Percentiles rank a stretch among this genome's conserved stretches.
phyloP scores from a whole-genome alignment of 2,888 invertebrate species.

The Torymus tubicola region DNA sequence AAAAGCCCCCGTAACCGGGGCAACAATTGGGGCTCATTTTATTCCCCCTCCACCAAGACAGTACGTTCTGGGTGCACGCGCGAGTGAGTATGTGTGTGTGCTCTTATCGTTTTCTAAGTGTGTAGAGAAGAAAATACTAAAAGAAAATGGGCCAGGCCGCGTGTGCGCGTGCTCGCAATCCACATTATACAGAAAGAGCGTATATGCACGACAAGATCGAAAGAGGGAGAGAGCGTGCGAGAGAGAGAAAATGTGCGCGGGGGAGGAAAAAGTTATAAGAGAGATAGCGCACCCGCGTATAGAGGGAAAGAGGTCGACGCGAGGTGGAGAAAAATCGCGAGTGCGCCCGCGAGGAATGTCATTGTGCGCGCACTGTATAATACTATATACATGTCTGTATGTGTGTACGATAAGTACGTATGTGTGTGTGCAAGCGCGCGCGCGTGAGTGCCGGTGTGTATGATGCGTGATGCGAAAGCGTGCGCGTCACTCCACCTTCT shows the following conservation, averaged over 20 bases:
- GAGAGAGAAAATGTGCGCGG: slow-evolving; percentile 3
- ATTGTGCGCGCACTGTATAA: slow-evolving; percentile 40
- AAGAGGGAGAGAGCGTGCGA: background rate
- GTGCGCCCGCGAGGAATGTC: slow-evolving; percentile 36
- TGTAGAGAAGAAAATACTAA: slow-evolving; percentile 35
- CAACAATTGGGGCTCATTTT: too few species aligned
- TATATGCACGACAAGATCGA: background rate
- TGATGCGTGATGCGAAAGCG: background rate
- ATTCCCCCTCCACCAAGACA: slow-evolving; percentile 12
- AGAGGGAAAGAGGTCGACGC: slow-evolving; percentile 26
- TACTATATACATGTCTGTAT: slow-evolving; percentile 11
- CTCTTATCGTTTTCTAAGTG: slow-evolving; percentile 39
- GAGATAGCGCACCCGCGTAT: slow-evolving; percentile 19
- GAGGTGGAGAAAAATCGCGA: slow-evolving; percentile 41
- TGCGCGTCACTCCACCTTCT: slow-evolving; percentile 27
- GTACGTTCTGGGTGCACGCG: slow-evolving; percentile 13
- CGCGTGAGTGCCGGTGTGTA: background rate
- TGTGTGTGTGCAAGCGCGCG: slow-evolving; percentile 12
- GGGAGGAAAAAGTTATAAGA: slow-evolving; percentile 18
- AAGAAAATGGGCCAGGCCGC: slow-evolving; percentile 32
- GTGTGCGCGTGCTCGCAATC: background rate
- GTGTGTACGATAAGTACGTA: slow-evolving; percentile 67
- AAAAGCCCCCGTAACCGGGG: too few species aligned
- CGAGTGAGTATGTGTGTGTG: slow-evolving; percentile 6
- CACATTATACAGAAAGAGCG: background rate